Evolutionary conservation across 2,113 vertebrate genomes (phyloP).

Genomic region (Leucosticte australis): DNA sequence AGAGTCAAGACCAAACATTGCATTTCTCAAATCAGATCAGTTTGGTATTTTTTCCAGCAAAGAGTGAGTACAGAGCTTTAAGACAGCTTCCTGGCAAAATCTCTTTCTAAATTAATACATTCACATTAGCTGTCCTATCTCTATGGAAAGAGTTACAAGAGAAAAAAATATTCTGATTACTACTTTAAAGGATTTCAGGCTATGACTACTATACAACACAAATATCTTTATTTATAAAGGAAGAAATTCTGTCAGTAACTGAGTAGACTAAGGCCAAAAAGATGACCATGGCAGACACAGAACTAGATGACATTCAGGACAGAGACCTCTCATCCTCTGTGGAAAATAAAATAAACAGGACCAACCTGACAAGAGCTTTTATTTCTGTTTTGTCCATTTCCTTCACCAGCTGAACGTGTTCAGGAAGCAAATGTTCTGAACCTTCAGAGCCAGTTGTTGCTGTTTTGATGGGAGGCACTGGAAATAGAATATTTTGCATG

Average conservation of each 20-base stretch:
- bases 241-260: not conserved
- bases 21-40: not conserved
- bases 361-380: constrained; percentile 55
- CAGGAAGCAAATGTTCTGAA: constrained; percentile 20
- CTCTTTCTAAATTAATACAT: not conserved
- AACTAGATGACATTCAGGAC: not conserved
- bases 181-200: not conserved
- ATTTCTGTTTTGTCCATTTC: constrained; percentile 15
- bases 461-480: constrained; percentile 66
- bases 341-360: not conserved
- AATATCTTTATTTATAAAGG: not conserved
- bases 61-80: not conserved
- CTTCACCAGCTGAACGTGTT: constrained; percentile 58
- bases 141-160: not conserved
- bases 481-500: constrained; percentile 71
- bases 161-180: not conserved
- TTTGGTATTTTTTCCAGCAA: not conserved
- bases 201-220: not conserved
- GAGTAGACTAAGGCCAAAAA: not conserved
- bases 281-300: not conserved
- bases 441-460: constrained; percentile 34
- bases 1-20: not conserved
- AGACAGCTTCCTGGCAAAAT: not conserved
- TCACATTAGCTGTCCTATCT: not conserved
- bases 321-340: not conserved